Evolutionary conservation across 1,140 invertebrate species (phyloP).

Genomic region (Neotoxoptera formosana): DNA sequence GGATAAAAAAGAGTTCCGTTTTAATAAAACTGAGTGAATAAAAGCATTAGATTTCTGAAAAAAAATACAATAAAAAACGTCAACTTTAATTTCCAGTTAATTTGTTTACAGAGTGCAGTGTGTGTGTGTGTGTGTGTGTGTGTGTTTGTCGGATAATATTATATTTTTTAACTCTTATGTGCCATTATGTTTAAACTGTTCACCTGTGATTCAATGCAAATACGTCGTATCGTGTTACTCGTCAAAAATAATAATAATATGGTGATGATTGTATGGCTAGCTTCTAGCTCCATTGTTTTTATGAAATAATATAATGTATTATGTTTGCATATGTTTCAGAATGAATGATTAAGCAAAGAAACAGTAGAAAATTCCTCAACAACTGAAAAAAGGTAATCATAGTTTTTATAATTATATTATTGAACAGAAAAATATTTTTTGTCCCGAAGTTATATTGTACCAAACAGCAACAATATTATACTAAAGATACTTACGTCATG

Average conservation of each 20-base stretch:
- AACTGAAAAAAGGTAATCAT: background rate
- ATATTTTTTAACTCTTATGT: background rate
- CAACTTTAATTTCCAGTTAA: constrained; percentile 9
- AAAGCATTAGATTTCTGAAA: background rate
- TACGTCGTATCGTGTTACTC: background rate
- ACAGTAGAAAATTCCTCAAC: background rate
- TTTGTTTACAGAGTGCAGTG: background rate
- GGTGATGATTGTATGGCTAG: background rate
- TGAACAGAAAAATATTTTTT: background rate
- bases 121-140: background rate
- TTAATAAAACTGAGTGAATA: background rate
- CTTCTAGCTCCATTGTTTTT: no score
- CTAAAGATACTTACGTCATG: background rate
- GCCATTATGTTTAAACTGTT: background rate
- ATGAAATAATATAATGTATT: background rate
- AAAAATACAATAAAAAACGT: background rate
- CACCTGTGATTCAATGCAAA: background rate
- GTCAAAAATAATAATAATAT: background rate
- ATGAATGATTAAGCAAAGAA: background rate
- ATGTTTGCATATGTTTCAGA: background rate
- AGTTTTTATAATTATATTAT: background rate
- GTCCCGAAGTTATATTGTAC: background rate
- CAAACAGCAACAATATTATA: background rate
- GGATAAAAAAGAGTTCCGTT: background rate
- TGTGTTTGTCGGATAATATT: background rate